A percentile compares a stretch with the other conserved stretches of the same genome.
These are phyloP conservation scores for Ephestia elutella DNA, from an alignment of 1,140 invertebrate species.

Conservation along the genomic window DNA sequence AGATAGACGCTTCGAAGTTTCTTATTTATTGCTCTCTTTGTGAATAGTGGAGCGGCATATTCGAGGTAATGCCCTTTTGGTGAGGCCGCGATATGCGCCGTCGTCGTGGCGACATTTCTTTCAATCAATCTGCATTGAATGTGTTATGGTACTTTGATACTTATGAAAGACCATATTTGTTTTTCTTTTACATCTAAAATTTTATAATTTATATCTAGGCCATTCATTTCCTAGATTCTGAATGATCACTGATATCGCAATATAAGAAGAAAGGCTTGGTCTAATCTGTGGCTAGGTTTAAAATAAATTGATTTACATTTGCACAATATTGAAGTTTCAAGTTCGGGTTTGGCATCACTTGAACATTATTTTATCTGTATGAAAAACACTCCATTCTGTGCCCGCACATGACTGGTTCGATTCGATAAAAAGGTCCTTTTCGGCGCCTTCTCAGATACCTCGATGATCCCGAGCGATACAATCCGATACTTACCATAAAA, in stretches of 20 bases:
- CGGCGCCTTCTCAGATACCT: background rate
- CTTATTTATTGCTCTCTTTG: background rate
- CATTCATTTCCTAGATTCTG: too few relatives aligned
- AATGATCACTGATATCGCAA: too few relatives aligned
- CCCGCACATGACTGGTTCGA: background rate
- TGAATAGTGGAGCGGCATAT: constrained; percentile 1
- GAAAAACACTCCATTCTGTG: background rate
- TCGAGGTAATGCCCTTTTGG: background rate
- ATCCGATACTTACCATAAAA: constrained; percentile 11
- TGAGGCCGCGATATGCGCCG: constrained; percentile 4
- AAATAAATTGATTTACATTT: too few relatives aligned
- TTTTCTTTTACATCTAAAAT: too few relatives aligned
- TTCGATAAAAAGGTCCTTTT: constrained; percentile 3
- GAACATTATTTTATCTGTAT: background rate
- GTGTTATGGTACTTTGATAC: background rate
- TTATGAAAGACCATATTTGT: too few relatives aligned
- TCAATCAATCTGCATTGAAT: constrained; percentile 5
- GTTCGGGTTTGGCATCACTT: too few relatives aligned
- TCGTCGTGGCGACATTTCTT: constrained; percentile 8
- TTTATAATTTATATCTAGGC: too few relatives aligned
- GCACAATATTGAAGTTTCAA: too few relatives aligned
- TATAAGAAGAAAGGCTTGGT: too few relatives aligned
- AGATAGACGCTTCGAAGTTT: constrained; percentile 1
- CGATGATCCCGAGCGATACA: constrained; percentile 2
- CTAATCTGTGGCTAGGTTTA: too few relatives aligned